Conservation (phyloP, 2,113 vertebrate genomes). For the Ammospiza caudacuta region DNA sequence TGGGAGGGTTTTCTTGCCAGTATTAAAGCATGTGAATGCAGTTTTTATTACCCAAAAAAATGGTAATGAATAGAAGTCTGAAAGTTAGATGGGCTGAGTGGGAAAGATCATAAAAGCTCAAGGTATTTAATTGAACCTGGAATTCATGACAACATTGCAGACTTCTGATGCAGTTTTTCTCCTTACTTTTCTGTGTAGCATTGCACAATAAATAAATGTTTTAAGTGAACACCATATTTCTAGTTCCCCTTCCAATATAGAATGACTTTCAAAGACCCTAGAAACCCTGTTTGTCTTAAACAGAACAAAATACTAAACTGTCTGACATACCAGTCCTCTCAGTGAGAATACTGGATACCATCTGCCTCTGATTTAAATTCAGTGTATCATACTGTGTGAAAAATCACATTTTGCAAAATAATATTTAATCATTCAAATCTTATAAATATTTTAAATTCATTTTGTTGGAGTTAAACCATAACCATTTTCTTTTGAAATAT, state of each 20-base stretch:
- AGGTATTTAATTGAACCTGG: not conserved
- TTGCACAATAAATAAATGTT: not conserved
- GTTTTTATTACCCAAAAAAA: not conserved
- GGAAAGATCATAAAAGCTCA: not conserved
- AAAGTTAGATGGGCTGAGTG: not conserved
- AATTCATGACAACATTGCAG: not conserved
- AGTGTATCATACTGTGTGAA: not conserved
- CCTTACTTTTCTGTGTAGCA: not conserved
- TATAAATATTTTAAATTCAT: not conserved
- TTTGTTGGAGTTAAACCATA: not conserved
- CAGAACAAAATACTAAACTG: not conserved
- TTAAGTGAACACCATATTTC: not conserved
- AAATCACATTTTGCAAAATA: not conserved
- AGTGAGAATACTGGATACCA: not conserved
- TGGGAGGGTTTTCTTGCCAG: not conserved
- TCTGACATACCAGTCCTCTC: not conserved
- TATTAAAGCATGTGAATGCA: not conserved
- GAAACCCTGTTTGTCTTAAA: not conserved
- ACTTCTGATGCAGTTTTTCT: not conserved
- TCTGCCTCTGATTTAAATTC: constrained; percentile 1
- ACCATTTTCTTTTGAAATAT: not conserved
- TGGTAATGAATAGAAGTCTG: not conserved
- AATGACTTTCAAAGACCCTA: not conserved
- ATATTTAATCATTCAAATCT: not conserved
- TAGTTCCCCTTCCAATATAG: not conserved